Conservation (phyloP, 1,140 invertebrate species). For the Hypsibius dujardini region DNA sequence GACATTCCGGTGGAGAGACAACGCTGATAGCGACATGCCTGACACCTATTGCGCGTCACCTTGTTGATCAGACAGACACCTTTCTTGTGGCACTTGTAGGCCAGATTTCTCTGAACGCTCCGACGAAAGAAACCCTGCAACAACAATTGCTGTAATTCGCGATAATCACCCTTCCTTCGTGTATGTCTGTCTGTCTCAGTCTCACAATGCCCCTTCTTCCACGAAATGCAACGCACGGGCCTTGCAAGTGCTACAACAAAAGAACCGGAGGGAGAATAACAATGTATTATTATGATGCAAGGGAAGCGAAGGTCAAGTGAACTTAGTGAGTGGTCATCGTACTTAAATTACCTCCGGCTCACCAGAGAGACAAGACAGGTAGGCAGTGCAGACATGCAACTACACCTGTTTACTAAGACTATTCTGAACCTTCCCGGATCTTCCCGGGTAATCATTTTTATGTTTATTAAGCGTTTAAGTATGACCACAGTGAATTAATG, state of each 20-base stretch:
- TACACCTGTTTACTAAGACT: too few relatives aligned
- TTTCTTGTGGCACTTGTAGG: conserved; percentile 35
- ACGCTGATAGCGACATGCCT: conserved; percentile 33
- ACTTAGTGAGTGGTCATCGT: not conserved
- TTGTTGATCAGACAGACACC: conserved; percentile 33
- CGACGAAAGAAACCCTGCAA: conserved; percentile 34
- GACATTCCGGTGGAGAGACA: conserved; percentile 33
- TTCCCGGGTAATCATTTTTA: too few relatives aligned
- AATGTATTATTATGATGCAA: too few relatives aligned
- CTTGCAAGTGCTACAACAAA: not conserved
- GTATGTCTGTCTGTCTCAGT: not conserved
- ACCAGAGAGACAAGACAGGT: too few relatives aligned
- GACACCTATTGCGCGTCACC: conserved; percentile 32
- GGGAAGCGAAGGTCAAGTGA: not conserved
- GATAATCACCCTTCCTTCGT: not conserved
- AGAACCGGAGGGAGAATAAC: not conserved
- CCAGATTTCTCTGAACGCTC: conserved; percentile 34
- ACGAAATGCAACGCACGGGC: not conserved
- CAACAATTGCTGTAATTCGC: conserved; percentile 13
- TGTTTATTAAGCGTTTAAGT: too few relatives aligned
- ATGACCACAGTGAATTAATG: too few relatives aligned
- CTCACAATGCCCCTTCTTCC: not conserved
- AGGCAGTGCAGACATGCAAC: too few relatives aligned
- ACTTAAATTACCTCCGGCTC: too few relatives aligned
- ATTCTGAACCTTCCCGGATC: too few relatives aligned